Conservation (phyloP, 2,113 vertebrate species). For the Microcebus griseorufus region DNA sequence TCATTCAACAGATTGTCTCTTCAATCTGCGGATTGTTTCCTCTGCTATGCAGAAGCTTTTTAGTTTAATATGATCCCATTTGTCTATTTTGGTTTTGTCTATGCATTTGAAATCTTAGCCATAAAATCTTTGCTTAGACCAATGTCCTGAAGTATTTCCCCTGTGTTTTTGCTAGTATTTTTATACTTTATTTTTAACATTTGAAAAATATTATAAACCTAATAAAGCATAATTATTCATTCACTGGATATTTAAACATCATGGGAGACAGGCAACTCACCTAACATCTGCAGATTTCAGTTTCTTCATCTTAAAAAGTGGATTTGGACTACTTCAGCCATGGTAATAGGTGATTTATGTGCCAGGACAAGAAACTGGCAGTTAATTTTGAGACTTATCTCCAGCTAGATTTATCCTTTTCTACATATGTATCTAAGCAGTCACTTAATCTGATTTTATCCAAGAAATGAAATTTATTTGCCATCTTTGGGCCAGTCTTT, state of each 20-base stretch:
- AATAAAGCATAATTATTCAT: background rate
- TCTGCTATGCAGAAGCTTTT: background rate
- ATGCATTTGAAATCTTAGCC: background rate
- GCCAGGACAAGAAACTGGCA: background rate
- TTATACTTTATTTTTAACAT: background rate
- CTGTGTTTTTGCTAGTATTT: background rate
- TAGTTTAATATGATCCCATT: background rate
- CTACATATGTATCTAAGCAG: background rate
- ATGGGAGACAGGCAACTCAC: background rate
- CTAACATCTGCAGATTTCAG: background rate
- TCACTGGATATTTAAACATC: background rate
- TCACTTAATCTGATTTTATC: background rate
- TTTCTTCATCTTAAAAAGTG: background rate
- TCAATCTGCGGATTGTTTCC: background rate
- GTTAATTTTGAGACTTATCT: background rate
- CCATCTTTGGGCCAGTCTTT: background rate
- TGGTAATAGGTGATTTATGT: background rate
- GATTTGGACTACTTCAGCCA: background rate
- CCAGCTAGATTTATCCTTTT: background rate
- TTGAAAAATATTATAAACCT: background rate
- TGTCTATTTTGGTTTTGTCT: background rate
- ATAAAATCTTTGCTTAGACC: background rate
- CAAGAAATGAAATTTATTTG: background rate
- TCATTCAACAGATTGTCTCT: background rate
- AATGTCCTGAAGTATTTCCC: background rate